Conservation (phyloP, 2,888 invertebrate species). For the Lasioglossum oenotherae region DNA sequence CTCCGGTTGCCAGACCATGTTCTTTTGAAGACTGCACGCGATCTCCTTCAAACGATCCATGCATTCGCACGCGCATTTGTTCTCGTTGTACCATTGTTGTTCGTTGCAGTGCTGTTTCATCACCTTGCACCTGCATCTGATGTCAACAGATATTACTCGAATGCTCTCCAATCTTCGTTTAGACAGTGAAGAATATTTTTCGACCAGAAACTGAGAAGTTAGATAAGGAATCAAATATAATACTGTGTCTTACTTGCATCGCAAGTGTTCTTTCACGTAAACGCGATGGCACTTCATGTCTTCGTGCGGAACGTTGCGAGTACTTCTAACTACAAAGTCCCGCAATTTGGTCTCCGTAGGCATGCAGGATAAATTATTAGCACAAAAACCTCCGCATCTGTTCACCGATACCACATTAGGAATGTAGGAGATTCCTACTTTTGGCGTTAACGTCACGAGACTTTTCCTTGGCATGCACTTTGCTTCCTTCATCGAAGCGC, state of each 20-base stretch:
- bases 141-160: neutral
- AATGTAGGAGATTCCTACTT: constrained; percentile 41
- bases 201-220: too few relatives aligned
- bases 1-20: constrained; percentile 60
- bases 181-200: too few relatives aligned
- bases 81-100: constrained; percentile 39
- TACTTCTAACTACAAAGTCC: neutral
- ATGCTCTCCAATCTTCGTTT: too few relatives aligned
- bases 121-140: constrained; percentile 57
- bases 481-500: constrained; percentile 34
- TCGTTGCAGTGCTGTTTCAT: constrained; percentile 48
- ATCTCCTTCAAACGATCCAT: constrained; percentile 2
- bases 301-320: neutral
- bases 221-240: neutral
- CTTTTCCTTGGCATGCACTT: constrained; percentile 49
- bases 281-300: neutral
- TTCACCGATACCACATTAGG: constrained; percentile 55
- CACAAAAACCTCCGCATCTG: constrained; percentile 59
- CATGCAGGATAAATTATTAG: constrained; percentile 49
- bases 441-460: constrained; percentile 43
- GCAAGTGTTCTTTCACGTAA: constrained; percentile 52
- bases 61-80: constrained; percentile 59
- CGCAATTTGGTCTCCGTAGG: neutral
- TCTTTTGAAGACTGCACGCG: constrained; percentile 21
- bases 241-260: constrained; percentile 59